Percentiles rank a stretch among this genome's conserved stretches.
Evolutionary conservation across 2,113 vertebrate species (phyloP).

Genomic region (Thymallus thymallus): DNA sequence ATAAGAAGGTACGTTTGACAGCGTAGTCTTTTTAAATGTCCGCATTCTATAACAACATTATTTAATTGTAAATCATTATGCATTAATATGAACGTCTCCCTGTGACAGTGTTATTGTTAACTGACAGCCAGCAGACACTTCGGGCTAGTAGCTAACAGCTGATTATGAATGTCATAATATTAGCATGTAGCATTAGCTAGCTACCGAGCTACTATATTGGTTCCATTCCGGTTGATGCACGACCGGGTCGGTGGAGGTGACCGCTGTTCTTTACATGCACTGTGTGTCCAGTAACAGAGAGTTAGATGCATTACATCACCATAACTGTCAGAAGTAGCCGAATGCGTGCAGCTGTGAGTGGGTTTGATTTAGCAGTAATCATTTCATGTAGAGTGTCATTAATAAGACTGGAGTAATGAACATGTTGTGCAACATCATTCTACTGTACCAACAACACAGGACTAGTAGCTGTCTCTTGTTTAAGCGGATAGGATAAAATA

Average conservation of each 20-base stretch:
- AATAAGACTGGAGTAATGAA: too few species aligned
- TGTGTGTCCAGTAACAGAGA: neutral
- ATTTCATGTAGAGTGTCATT: too few species aligned
- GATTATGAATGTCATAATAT: neutral
- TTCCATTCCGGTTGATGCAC: neutral
- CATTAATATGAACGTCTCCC: neutral
- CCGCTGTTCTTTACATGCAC: neutral
- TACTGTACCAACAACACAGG: too few species aligned
- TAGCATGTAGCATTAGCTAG: neutral
- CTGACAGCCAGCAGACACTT: neutral
- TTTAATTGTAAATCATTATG: neutral
- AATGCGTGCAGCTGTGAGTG: neutral
- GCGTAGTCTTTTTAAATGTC: neutral
- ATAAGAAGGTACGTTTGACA: conserved; percentile 56
- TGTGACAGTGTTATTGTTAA: neutral
- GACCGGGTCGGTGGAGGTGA: neutral
- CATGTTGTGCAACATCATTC: too few species aligned
- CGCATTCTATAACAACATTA: neutral
- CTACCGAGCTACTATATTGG: neutral
- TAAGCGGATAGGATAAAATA: too few species aligned
- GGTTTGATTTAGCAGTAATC: too few species aligned
- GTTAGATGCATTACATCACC: neutral
- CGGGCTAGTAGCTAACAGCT: neutral
- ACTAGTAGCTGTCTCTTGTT: too few species aligned
- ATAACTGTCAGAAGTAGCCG: neutral